Base-by-base conservation (phyloP, 2,797 vertebrate species). In the Taeniopygia guttata region DNA sequence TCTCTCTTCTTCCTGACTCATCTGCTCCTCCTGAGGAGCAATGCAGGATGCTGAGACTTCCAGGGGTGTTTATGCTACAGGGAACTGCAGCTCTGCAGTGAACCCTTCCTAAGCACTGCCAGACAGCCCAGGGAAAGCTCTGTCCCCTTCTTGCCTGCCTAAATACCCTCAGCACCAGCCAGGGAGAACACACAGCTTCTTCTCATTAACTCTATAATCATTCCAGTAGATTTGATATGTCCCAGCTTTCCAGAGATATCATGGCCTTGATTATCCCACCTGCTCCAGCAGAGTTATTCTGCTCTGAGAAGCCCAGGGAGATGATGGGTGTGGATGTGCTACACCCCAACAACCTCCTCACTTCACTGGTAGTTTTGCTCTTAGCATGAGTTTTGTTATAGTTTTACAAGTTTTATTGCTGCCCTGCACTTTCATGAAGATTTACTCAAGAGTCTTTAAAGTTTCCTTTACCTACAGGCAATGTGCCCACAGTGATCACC, bases 51-150 rank as follows among this genome's bases (percentile, higher is more conserved):
- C 38, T 9, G 29, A 85, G 11, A 42, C 5, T 45, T 4, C 25
- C 26, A 18, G 1, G 4, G 5, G 3, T 4, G 8, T 1, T 49
- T 6, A 1, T 13, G 2, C 38, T 6, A 5, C 5, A 19, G n/a
- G 34, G 69, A 67, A 38, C 16, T 9, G 5, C 40, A 18, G 21
- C 30, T 26, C 43, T 38, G 3, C 16, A 46, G 7, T 43, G 6
- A 8, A 10, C 4, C 13, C 16, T 21, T 46, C 43, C 29, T 1
- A 22, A 0, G 13, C 3, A 7, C 22, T 48, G 4, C 0, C 43
- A 51, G 5, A 3, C 16, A 74, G 5, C 14, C 36, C 2, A 0
- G 5, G 1, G 0, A 40, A 3, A 59, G 4, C 22, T 23, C 16
- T 43, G 2, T 1, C 8, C 21, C 36, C 0, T 54, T 68, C 32